A percentile compares a stretch with the other conserved stretches of the same genome.
Conservation (phyloP, 2,797 vertebrate genomes). For the Clarias laeviceps region DNA sequence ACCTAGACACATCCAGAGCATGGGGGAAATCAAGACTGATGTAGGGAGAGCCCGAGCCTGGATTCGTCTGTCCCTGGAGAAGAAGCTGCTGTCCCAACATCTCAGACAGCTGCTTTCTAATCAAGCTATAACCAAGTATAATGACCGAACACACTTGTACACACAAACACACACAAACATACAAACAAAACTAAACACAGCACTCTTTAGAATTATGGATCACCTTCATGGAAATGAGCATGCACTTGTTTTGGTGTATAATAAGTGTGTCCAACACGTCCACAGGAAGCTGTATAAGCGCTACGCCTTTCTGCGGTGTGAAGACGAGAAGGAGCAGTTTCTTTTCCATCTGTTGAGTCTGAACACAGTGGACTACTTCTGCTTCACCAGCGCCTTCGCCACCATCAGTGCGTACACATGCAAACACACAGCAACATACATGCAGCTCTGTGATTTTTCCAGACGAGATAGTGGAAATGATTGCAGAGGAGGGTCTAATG, state of each 20-base stretch:
- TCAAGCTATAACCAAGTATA: conserved; percentile 87
- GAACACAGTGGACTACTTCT: conserved; percentile 98
- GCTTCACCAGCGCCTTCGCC: conserved; percentile 95
- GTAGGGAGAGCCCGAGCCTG: conserved; percentile 92
- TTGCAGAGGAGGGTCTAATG: conserved; percentile 64
- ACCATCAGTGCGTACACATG: conserved; percentile 86
- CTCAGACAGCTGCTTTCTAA: conserved; percentile 92
- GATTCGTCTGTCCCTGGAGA: conserved; percentile 95
- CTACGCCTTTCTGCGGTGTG: conserved; percentile 94
- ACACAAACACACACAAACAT: conserved; percentile 17
- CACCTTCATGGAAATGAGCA: not conserved
- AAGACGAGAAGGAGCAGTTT: conserved; percentile 97
- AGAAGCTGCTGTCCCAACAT: conserved; percentile 94
- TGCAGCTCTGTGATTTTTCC: conserved; percentile 96
- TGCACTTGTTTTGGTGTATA: not conserved
- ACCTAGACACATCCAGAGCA: conserved; percentile 89
- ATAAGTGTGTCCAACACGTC: conserved; percentile 26
- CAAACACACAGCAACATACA: conserved; percentile 54
- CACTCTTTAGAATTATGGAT: not conserved
- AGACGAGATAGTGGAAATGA: conserved; percentile 94
- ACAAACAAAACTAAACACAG: not conserved
- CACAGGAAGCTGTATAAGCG: conserved; percentile 93
- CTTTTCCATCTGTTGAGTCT: conserved; percentile 95
- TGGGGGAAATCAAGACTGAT: conserved; percentile 93
- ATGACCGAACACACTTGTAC: not conserved